Base-by-base conservation (phyloP, 2,797 vertebrate species). In the Myiotriccus ornatus region DNA sequence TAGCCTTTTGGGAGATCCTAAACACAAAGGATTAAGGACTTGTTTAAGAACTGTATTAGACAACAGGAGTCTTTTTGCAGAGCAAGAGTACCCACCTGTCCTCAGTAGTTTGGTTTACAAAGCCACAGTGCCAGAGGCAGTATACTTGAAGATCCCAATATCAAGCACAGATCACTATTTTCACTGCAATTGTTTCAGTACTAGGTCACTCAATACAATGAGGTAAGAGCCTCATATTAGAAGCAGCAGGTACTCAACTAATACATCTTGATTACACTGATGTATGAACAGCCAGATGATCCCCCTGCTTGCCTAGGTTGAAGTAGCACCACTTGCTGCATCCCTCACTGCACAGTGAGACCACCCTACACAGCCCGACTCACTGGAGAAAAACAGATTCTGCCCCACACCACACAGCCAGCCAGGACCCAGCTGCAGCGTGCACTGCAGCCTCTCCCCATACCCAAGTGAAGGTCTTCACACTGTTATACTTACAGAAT, bases 1-100 rank as follows among this genome's bases (percentile, higher is more conserved):
- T 99, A 99, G 85, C 98, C 98, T 93, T 98, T 99, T 4, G 99
- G 99, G 82, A 99, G 97, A 93, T 97, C 97, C 99, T 99, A 82
- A 74, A 75, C 34, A 92, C 20, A 96, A 69, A 92, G 7, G n/a
- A 9, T 9, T 87, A 74, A 93, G 7, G 32, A 9, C 6, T 87
- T 50, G 12, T 82, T 87, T 57, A 78, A 82, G 17, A 8, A 90
- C 9, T 77, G 5, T n/a, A 13, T 57, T 80, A 55, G 7, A 68
- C 21, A 79, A 46, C 0, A 53, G 2, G 27, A 79, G 10, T 64
- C 2, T 43, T 50, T 65, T n/a, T 67, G 13, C 47, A 82, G 39
- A 69, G 37, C 8, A 87, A 37, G 9, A 23, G 4, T 30, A 65
- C 17, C 43, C 15, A 25, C 10, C 27, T 39, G 18, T 44, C 43